phyloP scores from a whole-genome alignment of 2,888 invertebrate genomes.

The Sarcophaga subvicina region DNA sequence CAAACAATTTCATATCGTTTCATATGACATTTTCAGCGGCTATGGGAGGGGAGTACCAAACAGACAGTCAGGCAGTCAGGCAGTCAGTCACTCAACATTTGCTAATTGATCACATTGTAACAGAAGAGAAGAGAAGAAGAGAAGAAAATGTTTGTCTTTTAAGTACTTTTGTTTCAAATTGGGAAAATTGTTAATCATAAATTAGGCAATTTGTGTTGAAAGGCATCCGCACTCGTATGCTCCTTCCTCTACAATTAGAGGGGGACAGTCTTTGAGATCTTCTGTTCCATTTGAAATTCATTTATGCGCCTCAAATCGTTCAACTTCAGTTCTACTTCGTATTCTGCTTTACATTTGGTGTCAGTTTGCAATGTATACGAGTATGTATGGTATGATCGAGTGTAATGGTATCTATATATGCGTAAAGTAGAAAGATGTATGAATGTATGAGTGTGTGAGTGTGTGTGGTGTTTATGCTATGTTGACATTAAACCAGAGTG shows the following conservation, averaged over 20 bases:
- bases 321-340: neutral
- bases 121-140: conserved; percentile 4
- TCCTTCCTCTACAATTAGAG: conserved; percentile 2
- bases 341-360: conserved; percentile 46
- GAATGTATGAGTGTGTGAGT: neutral
- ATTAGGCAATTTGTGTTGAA: conserved; percentile 54
- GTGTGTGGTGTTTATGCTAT: conserved; percentile 1
- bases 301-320: conserved; percentile 16
- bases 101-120: conserved; percentile 65
- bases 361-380: conserved; percentile 56
- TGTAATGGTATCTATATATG: too few relatives aligned
- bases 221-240: too few relatives aligned
- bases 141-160: conserved; percentile 5
- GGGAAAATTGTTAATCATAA: conserved; percentile 68
- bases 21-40: neutral
- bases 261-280: conserved; percentile 36
- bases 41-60: neutral
- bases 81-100: conserved; percentile 26
- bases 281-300: conserved; percentile 44
- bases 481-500: conserved; percentile 63
- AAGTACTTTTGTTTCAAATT: conserved; percentile 41
- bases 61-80: neutral
- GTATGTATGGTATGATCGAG: conserved; percentile 9
- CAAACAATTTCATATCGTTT: conserved; percentile 32
- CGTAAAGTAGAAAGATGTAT: neutral